phyloP scores from a whole-genome alignment of 2,888 invertebrate genomes.

The Thalpophila matura region DNA sequence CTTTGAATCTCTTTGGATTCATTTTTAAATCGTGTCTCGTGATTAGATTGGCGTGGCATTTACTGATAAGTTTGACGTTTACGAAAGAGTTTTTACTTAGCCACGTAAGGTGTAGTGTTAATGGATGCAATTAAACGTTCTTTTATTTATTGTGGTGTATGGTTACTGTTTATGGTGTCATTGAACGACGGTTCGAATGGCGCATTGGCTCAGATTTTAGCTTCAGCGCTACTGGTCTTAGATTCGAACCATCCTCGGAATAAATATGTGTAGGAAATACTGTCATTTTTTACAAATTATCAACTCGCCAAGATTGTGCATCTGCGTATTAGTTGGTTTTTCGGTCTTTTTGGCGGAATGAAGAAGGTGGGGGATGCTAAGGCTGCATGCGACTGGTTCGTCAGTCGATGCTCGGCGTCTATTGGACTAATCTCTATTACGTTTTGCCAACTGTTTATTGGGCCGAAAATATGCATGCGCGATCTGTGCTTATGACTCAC shows the following conservation, averaged over 20 bases:
- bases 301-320: too few relatives aligned
- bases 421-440: too few relatives aligned
- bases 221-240: not conserved
- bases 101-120: slow-evolving; percentile 41
- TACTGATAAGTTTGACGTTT: slow-evolving; percentile 71
- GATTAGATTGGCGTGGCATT: slow-evolving; percentile 72
- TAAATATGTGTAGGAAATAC: too few relatives aligned
- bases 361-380: too few relatives aligned
- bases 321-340: too few relatives aligned
- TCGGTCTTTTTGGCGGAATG: too few relatives aligned
- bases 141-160: slow-evolving; percentile 36
- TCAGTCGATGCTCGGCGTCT: too few relatives aligned
- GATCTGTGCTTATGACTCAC: too few relatives aligned
- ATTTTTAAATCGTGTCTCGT: slow-evolving; percentile 72
- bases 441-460: too few relatives aligned
- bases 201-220: not conserved
- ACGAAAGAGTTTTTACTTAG: slow-evolving; percentile 60
- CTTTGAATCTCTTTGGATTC: slow-evolving; percentile 63
- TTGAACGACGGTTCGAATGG: slow-evolving; percentile 17
- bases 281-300: not conserved
- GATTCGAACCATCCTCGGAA: not conserved
- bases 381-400: too few relatives aligned
- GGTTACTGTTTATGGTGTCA: slow-evolving; percentile 31
- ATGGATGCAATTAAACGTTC: slow-evolving; percentile 46
- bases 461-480: too few relatives aligned